phyloP scores from a whole-genome alignment of 2,888 invertebrate genomes.

The Nomada ruficornis region DNA sequence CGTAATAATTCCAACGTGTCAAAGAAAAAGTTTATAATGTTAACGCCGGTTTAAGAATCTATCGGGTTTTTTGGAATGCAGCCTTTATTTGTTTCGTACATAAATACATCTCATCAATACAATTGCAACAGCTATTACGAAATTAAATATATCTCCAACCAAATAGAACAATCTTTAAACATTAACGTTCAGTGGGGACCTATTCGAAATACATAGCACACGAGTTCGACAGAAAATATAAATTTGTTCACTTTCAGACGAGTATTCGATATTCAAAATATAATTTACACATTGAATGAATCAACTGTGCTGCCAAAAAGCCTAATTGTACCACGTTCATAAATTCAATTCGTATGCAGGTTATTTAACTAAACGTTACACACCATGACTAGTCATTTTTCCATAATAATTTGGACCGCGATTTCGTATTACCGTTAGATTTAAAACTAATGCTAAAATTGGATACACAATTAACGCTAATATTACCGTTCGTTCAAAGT shows the following conservation, averaged over 20 bases:
- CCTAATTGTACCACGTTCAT: not conserved
- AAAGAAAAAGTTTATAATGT: not conserved
- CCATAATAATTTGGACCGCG: conserved; percentile 21
- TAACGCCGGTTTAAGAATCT: not conserved
- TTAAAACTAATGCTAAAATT: conserved; percentile 28
- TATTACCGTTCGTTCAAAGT: conserved; percentile 12
- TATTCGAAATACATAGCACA: conserved; percentile 4
- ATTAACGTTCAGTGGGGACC: conserved; percentile 28
- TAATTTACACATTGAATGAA: conserved; percentile 22
- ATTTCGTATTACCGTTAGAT: not conserved
- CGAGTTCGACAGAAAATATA: conserved; percentile 14
- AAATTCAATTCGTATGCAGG: not conserved
- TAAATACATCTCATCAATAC: conserved; percentile 54
- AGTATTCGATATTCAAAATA: not conserved
- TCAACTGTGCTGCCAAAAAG: not conserved
- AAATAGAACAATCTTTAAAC: conserved; percentile 40
- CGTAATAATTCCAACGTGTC: no score
- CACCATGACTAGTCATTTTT: not conserved
- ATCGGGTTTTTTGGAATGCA: conserved; percentile 41
- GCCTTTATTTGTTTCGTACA: conserved; percentile 49
- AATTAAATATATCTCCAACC: conserved; percentile 34
- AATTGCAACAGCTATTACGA: conserved; percentile 49
- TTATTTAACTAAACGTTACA: conserved; percentile 1
- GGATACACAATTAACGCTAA: conserved; percentile 24
- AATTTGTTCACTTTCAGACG: not conserved